Evolutionary conservation across 1,140 invertebrate species (phyloP).

Genomic region (Drosophila orena): DNA sequence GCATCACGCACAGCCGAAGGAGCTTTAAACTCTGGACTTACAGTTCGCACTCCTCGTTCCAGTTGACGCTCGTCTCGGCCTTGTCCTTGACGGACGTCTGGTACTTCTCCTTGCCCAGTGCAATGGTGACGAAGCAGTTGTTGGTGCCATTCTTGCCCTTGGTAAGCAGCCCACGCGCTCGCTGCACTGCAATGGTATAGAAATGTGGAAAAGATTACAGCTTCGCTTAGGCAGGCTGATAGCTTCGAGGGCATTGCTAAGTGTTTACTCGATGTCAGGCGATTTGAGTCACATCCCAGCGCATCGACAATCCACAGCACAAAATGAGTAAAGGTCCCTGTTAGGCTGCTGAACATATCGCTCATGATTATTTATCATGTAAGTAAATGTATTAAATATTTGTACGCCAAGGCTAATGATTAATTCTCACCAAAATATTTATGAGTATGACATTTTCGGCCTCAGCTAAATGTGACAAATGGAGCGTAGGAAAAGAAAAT

Average conservation of each 20-base stretch:
- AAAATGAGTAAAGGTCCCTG: neutral
- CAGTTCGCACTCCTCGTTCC: constrained; percentile 98
- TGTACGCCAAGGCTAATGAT: neutral
- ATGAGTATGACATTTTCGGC: neutral
- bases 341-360: neutral
- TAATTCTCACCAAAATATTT: neutral
- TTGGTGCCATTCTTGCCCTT: constrained; percentile 97
- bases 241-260: too few relatives aligned
- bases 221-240: too few relatives aligned
- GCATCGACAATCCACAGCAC: neutral
- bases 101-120: constrained; percentile 97
- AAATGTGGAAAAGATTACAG: neutral
- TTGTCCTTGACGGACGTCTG: constrained; percentile 98
- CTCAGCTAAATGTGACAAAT: neutral
- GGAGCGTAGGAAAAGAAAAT: neutral
- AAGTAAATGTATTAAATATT: neutral
- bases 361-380: neutral
- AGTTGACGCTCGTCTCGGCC: constrained; percentile 92
- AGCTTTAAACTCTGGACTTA: constrained; percentile 85
- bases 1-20: neutral
- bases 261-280: neutral
- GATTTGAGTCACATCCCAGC: neutral
- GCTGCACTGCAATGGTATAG: constrained; percentile 87
- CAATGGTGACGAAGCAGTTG: constrained; percentile 98
- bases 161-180: constrained; percentile 93